These are phyloP conservation scores for Lamellibrachia satsuma DNA, from an alignment of 2,888 invertebrate species.

Conservation along the genomic window DNA sequence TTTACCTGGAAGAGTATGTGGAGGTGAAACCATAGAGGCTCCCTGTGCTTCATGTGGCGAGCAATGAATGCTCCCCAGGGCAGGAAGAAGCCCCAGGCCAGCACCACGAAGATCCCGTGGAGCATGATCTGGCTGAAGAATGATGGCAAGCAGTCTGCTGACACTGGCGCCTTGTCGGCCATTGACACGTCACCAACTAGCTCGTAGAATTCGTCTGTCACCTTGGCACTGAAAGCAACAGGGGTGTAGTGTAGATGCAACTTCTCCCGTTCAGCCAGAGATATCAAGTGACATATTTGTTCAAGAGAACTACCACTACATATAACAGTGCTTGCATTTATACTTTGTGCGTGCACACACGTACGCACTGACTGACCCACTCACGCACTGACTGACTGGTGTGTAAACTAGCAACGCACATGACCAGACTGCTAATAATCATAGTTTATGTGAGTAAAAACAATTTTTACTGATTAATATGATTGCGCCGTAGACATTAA, in stretches of 20 bases:
- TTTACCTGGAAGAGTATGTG: constrained; percentile 46
- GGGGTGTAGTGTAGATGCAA: neutral
- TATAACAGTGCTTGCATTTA: no score
- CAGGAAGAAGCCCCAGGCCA: constrained; percentile 47
- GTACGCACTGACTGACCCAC: no score
- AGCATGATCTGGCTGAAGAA: constrained; percentile 45
- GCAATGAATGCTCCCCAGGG: constrained; percentile 48
- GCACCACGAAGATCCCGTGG: constrained; percentile 46
- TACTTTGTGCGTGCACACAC: no score
- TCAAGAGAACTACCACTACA: no score
- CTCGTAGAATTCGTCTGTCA: constrained; percentile 42
- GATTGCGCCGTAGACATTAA: no score
- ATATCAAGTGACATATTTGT: no score
- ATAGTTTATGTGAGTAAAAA: no score
- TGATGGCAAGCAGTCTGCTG: constrained; percentile 36
- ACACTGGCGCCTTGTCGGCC: constrained; percentile 39
- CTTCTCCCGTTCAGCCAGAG: no score
- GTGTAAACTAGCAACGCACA: no score
- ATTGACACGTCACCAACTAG: constrained; percentile 40
- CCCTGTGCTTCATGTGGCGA: constrained; percentile 40
- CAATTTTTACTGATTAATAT: no score
- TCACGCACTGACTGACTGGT: no score
- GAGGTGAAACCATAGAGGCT: constrained; percentile 42
- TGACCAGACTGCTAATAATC: no score
- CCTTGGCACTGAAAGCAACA: constrained; percentile 14